phyloP scores from a whole-genome alignment of 2,113 vertebrate genomes.

The Anarhynchus alexandrinus region DNA sequence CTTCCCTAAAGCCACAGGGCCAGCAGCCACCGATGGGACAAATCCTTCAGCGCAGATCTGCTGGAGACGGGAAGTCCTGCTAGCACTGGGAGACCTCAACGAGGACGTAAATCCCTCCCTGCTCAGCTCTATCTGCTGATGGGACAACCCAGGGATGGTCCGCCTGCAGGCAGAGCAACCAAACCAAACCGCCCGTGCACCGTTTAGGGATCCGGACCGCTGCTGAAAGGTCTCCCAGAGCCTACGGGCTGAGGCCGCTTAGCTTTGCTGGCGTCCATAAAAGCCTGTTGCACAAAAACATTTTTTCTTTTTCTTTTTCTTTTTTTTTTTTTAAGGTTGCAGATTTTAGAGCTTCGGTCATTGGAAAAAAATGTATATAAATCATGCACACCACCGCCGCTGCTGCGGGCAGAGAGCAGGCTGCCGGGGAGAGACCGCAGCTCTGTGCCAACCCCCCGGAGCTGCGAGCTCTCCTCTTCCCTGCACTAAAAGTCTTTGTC shows the following conservation, averaged over 20 bases:
- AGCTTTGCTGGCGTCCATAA: neutral
- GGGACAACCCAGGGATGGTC: neutral
- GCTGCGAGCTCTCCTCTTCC: neutral
- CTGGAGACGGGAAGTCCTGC: neutral
- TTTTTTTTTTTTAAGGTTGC: neutral
- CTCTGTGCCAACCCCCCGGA: neutral
- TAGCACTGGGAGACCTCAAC: neutral
- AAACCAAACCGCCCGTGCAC: neutral
- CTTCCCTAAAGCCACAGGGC: neutral
- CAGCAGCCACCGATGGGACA: neutral
- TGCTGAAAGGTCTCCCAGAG: neutral
- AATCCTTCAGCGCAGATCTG: neutral
- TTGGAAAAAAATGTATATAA: conserved; percentile 37
- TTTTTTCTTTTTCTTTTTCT: neutral
- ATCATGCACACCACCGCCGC: neutral
- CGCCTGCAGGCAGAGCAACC: neutral
- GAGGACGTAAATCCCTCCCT: neutral
- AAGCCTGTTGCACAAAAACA: neutral
- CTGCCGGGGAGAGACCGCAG: conserved; percentile 2
- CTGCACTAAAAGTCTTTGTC: neutral
- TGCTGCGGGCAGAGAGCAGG: neutral
- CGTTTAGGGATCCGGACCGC: neutral
- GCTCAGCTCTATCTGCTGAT: neutral
- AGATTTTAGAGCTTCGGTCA: neutral
- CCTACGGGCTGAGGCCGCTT: neutral